Evolutionary conservation across 1,140 invertebrate genomes (phyloP), one percentile per base, ranked within the genome.

Genomic region (Brachionus paranguensis): DNA sequence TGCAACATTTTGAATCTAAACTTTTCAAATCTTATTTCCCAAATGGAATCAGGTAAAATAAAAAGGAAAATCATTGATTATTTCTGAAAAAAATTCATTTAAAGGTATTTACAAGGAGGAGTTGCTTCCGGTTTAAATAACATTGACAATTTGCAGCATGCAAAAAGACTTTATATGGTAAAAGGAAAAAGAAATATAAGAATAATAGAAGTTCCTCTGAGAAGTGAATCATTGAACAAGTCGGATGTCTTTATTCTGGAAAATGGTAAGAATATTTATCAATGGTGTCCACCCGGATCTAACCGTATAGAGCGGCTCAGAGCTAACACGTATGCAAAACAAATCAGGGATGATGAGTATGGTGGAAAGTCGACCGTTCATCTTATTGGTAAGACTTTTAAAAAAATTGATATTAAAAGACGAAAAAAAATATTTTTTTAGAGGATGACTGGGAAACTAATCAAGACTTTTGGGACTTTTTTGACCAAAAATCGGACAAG

Each of bases 221-320:
- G 91, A 11, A 92, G 95, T 55, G 91, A 92, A 1, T 93, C 93
- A 0, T 94, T 96, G 93, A 96, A 96, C 90, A 93, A 93, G 88
- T 95, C 95, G 1, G 95, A 96, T 88, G 94, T 93, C 86, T 97
- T 95, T 89, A 94, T 96, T 86, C 88, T 96, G 85, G 95, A 96
- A 88, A 89, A 92, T 17, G 93, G 93, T 27, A 92, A 92, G 76
- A 91, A 93, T 79, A 93, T 96, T 72, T 94, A 92, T 86, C 92
- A 95, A 0, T 96, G 94, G 89, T 92, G 93, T 84, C 90, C 90
- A 8, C 87, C 90, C 70, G 85, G 88, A 12, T 88, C 87, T 17
- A 89, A 88, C 50, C 79, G 88, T 11, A 87, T 89, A n/a, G 91
- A 91, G 84, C 88, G 87, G 85, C 86, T 90, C 14, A 90, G 89